These are phyloP conservation scores for Acromyrmex charruanus DNA, from an alignment of 1,140 invertebrate genomes.

Conservation along the genomic window DNA sequence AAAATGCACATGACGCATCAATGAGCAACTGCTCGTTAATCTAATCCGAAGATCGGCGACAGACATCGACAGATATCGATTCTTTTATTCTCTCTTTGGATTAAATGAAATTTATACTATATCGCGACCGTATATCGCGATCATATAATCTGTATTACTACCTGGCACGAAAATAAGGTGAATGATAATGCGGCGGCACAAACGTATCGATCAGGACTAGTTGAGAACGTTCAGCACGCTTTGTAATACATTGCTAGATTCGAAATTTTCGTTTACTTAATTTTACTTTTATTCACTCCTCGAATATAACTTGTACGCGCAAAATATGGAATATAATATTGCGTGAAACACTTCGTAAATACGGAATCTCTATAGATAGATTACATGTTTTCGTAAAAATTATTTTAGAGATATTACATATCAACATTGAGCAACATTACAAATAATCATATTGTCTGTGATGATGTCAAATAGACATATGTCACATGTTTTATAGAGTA, in stretches of 20 bases:
- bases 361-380: neutral
- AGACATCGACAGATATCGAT: too few species aligned
- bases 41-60: neutral
- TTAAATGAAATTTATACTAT: neutral
- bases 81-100: neutral
- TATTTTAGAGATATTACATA: too few species aligned
- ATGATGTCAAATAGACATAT: neutral
- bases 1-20: slow-evolving; percentile 11
- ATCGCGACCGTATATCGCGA: too few species aligned
- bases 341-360: neutral
- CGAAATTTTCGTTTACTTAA: neutral
- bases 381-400: neutral
- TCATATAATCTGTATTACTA: neutral
- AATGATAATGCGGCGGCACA: slow-evolving; percentile 17
- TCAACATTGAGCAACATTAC: too few species aligned
- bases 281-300: slow-evolving; percentile 1
- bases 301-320: neutral
- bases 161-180: neutral
- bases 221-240: neutral
- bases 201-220: slow-evolving; percentile 40
- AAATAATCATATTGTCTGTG: neutral
- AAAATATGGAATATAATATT: neutral
- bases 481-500: neutral
- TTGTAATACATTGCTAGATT: neutral
- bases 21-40: neutral